Evolutionary conservation across 92 coral and sea anemone genomes (phyloP).

Genomic region (Actinostola sp.): DNA sequence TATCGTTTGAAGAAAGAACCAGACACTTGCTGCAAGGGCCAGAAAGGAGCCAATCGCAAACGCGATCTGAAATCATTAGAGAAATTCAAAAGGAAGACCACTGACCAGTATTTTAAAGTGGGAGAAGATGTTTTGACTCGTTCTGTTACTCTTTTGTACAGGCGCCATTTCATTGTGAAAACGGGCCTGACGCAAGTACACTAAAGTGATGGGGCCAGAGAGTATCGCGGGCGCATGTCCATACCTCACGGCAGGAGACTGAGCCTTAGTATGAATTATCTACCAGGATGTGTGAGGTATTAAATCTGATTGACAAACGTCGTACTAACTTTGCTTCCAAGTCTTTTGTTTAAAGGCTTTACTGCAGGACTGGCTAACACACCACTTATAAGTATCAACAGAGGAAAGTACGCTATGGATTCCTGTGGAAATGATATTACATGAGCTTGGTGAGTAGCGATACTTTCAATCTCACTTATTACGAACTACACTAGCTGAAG

Average conservation of each 20-base stretch:
- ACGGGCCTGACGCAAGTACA: no score
- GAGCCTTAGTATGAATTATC: no score
- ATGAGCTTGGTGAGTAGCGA: neutral
- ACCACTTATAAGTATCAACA: slow-evolving; percentile 73
- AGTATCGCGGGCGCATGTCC: no score
- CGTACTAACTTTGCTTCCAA: slow-evolving; percentile 67
- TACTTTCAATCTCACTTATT: no score
- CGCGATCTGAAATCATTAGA: slow-evolving; percentile 47
- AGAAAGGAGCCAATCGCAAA: slow-evolving; percentile 59
- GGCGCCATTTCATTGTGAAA: no score
- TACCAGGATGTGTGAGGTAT: no score
- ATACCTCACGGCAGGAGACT: no score
- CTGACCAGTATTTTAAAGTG: no score
- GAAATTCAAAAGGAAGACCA: no score
- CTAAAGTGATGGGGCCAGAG: no score
- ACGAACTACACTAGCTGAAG: no score
- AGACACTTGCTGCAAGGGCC: slow-evolving; percentile 62
- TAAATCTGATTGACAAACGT: neutral
- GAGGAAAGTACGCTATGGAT: slow-evolving; percentile 80
- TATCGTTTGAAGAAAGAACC: slow-evolving; percentile 69
- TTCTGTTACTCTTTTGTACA: no score
- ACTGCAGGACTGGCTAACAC: slow-evolving; percentile 68
- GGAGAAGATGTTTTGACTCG: neutral
- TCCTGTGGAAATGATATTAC: slow-evolving; percentile 42
- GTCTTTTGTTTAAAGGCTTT: slow-evolving; percentile 63